Base-by-base conservation (phyloP, 1,140 invertebrate genomes). In the Lordiphosa clarofinis region DNA sequence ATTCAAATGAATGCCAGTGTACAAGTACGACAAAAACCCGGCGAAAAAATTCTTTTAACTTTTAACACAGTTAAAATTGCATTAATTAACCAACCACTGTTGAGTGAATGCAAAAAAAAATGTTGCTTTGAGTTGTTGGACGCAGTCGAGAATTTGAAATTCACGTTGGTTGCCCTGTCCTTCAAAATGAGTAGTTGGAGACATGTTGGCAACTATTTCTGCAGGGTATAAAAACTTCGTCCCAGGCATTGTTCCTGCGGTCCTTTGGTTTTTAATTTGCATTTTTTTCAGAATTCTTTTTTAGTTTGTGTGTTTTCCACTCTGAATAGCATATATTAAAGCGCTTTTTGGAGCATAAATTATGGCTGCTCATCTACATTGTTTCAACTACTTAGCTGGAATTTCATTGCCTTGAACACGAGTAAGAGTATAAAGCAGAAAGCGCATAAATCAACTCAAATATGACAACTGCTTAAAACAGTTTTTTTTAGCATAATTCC, bases 41-140 rank as follows among this genome's bases (percentile, higher is more conserved):
- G 21, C 0, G 1, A 42, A 53, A 39, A 49, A 39, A 49, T 53
- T 33, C 50, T 46, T 70, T 50, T 44, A 49, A 69, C 68, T 61
- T 58, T 54, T n/a, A 11, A 19, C 10, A 40, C 52, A 55, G 48
- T 59, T 48, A 54, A 81, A 62, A 82, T 56, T 50, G 58, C 76
- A 75, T 82, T 82, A 82, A 82, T 81, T 75, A 84, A 63, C 49
- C 38, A 56, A 40, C 56, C 33, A 55, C 28, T 28, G 19, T 54
- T 53, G 52, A 37, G 42, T 44, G 10, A 7, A n/a, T 28, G 42
- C n/a, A 10, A 19, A 19, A 19, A 28, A 35, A n/a, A 49, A 36
- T 49, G 12, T 36, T 49, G 33, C 28, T 31, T 31, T 8, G 7
- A 31, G 28, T 31, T 31, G 28, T 31, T 31, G 28, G 28, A 31